Base-by-base conservation (phyloP, 2,888 invertebrate species). In the Candidula unifasciata region DNA sequence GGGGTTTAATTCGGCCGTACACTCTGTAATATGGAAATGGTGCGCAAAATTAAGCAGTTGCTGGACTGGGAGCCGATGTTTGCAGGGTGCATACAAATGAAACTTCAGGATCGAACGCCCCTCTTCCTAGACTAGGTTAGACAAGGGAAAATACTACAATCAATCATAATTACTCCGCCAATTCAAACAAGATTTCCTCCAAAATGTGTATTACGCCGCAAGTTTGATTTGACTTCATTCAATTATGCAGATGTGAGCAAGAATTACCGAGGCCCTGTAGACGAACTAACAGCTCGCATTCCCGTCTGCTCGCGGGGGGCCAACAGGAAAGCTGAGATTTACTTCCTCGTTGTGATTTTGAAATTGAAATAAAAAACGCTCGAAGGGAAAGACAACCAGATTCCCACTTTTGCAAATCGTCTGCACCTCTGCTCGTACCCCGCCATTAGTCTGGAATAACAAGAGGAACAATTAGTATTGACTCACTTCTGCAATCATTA, bases 131-230 rank as follows among this genome's bases (percentile, higher is more conserved):
- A 54, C 80, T 79, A 73, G 80, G 80, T 44, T 66, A 76, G 83
- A 82, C 84, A 82, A n/a, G 85, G 80, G 83, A 86, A 87, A 86
- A 87, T 66, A 86, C 83, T 84, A 85, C 86, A 87, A 87, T 87
- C 87, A 82, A 87, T 87, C 87, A 87, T 87, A 86, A 87, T 86
- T 85, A 87, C 87, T 85, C 82, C 69, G 78, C 82, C 87, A 86
- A 84, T 84, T 84, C 84, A 82, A 86, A 87, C 85, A 84, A 86
- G 84, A 85, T 87, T 87, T 83, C 68, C 80, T 74, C 84, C 82
- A 80, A 86, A 87, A 84, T 86, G 85, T 85, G 86, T 84, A 84
- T 87, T 87, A 82, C 84, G 80, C 79, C 77, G 80, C 60, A 84
- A 82, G 76, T 87, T 87, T 87, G 84, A 87, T 87, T 85, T 79